Evolutionary conservation across 1,140 invertebrate genomes (phyloP).

Genomic region (Zaprionus gabonicus): DNA sequence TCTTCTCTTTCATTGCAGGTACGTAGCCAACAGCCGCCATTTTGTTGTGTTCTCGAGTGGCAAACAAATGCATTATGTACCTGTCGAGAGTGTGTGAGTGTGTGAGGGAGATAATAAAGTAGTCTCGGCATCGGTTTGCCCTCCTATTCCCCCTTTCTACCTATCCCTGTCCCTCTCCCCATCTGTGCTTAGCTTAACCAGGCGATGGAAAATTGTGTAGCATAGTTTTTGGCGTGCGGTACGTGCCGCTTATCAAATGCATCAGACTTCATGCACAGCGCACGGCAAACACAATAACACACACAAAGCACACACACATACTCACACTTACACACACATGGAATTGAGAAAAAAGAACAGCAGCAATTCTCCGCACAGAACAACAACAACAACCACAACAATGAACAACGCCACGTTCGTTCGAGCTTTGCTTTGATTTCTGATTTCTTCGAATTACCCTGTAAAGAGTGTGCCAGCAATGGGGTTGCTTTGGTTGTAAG

Average conservation of each 20-base stretch:
- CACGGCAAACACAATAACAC: slow-evolving; percentile 32
- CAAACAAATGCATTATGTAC: slow-evolving; percentile 71
- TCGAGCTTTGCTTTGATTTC: slow-evolving; percentile 26
- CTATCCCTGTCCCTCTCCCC: not conserved
- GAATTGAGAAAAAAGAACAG: slow-evolving; percentile 13
- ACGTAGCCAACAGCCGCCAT: slow-evolving; percentile 59
- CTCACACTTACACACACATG: not conserved
- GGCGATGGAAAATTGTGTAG: slow-evolving; percentile 47
- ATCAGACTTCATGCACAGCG: slow-evolving; percentile 61
- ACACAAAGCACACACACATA: not conserved
- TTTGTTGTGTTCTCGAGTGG: slow-evolving; percentile 59
- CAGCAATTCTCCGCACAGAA: not conserved
- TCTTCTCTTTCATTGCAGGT: slow-evolving; percentile 62
- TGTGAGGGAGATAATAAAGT: slow-evolving; percentile 69
- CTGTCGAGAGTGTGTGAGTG: slow-evolving; percentile 24
- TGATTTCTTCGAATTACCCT: slow-evolving; percentile 21
- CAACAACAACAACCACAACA: slow-evolving; percentile 13
- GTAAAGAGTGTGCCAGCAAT: not conserved
- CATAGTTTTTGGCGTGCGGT: slow-evolving; percentile 64
- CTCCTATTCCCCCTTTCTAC: too few species aligned
- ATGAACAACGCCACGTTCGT: slow-evolving; percentile 36
- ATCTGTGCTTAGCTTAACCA: slow-evolving; percentile 32
- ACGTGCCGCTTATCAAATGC: slow-evolving; percentile 81
- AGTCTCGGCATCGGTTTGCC: slow-evolving; percentile 50
- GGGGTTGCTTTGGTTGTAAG: not conserved